Base-by-base conservation (phyloP, 2,113 vertebrate genomes). In the Equus quagga region DNA sequence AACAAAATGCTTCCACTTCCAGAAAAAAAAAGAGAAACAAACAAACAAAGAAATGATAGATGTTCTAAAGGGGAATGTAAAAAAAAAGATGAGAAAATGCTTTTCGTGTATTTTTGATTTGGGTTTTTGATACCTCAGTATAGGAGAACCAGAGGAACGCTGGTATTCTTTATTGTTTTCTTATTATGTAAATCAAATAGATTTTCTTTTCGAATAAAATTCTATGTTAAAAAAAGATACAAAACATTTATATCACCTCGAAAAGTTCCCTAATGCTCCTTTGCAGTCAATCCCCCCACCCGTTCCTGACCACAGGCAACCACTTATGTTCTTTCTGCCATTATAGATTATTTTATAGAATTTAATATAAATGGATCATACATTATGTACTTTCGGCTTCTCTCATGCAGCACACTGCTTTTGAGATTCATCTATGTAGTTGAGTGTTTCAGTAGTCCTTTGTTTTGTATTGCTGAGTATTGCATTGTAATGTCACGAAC, bases 91-190 rank as follows among this genome's bases (percentile, higher is more conserved):
- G 5, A 92, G 58, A 94, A 75, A 94, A 65, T 72, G 41, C 31
- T 84, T 93, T 96, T 92, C 24, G 92, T 89, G 51, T 93, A 91
- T 96, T 97, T 97, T 78, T 93, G 17, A 97, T 85, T 33, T 93
- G 56, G 21, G 41, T 82, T 97, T 96, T 82, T 73, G 31, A 91
- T 86, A 81, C 12, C 28, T 85, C 51, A 93, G 31, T 81, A 88
- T 7, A 76, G n/a, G 62, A 41, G 69, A 96, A 86, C n/a, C 58
- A 93, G 28, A 91, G 21, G 44, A 65, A 92, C 28, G 46, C 4
- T 58, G 23, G 28, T 36, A 91, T 76, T 90, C 51, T 58, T 94
- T 94, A 93, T 64, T 93, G 33, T 76, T 97, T 94, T 93, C 91
- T 76, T 69, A 97, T 80, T 89, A 89, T n/a, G 33, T 36, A 91